Conservation (phyloP, 2,888 invertebrate species). For the Xanthia icteritia region DNA sequence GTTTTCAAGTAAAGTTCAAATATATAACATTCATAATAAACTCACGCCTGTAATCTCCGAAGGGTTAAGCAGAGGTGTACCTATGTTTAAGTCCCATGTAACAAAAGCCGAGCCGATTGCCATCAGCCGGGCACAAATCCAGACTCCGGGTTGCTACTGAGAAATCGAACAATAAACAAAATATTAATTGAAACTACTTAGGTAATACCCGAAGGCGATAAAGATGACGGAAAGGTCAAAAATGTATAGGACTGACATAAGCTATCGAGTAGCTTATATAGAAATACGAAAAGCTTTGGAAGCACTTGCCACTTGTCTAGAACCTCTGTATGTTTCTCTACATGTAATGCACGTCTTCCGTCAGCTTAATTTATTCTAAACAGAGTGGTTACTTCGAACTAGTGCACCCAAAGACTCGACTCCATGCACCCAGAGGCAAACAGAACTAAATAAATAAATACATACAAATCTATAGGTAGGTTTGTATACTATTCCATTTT, state of each 20-base stretch:
- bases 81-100: too few species aligned
- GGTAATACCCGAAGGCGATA: not conserved
- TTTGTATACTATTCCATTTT: conserved; percentile 47
- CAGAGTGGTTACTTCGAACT: not conserved
- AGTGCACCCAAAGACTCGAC: not conserved
- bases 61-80: too few species aligned
- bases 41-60: too few species aligned
- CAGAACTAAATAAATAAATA: conserved; percentile 29
- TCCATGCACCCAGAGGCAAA: conserved; percentile 23
- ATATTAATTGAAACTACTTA: not conserved
- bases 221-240: not conserved
- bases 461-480: conserved; percentile 1
- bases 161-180: too few species aligned
- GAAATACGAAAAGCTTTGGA: not conserved
- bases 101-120: too few species aligned
- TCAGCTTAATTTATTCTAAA: not conserved
- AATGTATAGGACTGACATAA: not conserved
- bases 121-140: too few species aligned
- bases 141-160: too few species aligned
- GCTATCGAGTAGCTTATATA: too few species aligned
- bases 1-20: too few species aligned
- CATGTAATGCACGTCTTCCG: not conserved
- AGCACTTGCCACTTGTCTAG: not conserved
- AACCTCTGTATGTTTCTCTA: not conserved
- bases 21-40: too few species aligned